Evolutionary conservation across 2,888 invertebrate genomes (phyloP).

Genomic region (Hypselothyrea guttata): DNA sequence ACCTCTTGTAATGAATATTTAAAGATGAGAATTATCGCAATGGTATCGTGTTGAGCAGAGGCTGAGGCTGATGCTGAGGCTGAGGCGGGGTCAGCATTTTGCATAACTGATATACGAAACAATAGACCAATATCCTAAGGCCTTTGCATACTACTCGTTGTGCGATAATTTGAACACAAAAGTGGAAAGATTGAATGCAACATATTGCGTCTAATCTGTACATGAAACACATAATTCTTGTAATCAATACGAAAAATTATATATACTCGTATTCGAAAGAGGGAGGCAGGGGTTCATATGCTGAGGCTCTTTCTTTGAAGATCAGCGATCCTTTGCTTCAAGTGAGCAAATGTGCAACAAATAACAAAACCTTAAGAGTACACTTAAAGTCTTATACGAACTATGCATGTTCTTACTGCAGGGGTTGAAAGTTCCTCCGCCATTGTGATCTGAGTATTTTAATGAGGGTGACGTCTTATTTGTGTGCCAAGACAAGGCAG

Average conservation of each 20-base stretch:
- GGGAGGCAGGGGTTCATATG: background rate
- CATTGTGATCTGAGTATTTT: conserved; percentile 58
- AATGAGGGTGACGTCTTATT: conserved; percentile 68
- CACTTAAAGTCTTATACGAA: no score
- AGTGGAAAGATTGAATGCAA: conserved; percentile 42
- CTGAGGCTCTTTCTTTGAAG: conserved; percentile 40
- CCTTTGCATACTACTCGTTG: conserved; percentile 17
- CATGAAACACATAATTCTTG: conserved; percentile 35
- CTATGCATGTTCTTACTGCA: conserved; percentile 12
- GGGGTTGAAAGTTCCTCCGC: conserved; percentile 25
- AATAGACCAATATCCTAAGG: conserved; percentile 67
- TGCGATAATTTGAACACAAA: conserved; percentile 73
- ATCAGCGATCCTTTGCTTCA: conserved; percentile 55
- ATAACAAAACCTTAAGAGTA: conserved; percentile 57
- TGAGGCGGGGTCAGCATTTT: conserved; percentile 51
- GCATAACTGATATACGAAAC: conserved; percentile 71
- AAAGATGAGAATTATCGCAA: conserved; percentile 72
- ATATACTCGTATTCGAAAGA: no score
- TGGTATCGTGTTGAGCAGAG: conserved; percentile 26
- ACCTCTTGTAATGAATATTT: conserved; percentile 74
- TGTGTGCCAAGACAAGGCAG: conserved; percentile 44
- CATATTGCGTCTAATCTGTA: conserved; percentile 64
- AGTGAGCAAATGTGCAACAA: conserved; percentile 74
- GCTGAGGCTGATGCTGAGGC: background rate
- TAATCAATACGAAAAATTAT: conserved; percentile 58